phyloP scores from a whole-genome alignment of 2,888 invertebrate species.

The Caradrina clavipalpis region DNA sequence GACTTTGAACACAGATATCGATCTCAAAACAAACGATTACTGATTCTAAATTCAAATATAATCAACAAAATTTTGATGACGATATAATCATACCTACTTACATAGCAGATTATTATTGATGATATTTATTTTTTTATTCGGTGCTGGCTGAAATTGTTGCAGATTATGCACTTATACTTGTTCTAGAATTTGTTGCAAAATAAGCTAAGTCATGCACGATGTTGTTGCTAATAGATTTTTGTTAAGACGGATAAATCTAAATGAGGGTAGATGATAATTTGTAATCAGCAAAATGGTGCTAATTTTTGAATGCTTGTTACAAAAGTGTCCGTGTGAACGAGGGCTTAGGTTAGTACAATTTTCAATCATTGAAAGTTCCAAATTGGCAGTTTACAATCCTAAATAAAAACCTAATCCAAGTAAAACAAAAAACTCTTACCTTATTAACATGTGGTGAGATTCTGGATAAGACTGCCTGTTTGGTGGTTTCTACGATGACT shows the following conservation, averaged over 20 bases:
- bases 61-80: constrained; percentile 14
- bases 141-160: background rate
- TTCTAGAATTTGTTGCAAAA: background rate
- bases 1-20: constrained; percentile 35
- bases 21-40: background rate
- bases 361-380: background rate
- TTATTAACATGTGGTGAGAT: constrained; percentile 90
- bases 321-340: too few relatives aligned
- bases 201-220: constrained; percentile 6
- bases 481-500: constrained; percentile 90
- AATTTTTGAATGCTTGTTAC: too few relatives aligned
- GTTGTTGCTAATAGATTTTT: background rate
- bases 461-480: constrained; percentile 90
- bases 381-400: background rate
- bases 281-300: too few relatives aligned
- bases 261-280: constrained; percentile 24
- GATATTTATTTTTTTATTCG: too few relatives aligned
- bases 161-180: background rate
- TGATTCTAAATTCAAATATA: background rate
- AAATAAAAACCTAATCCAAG: background rate
- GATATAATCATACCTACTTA: background rate
- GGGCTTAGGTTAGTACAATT: too few relatives aligned
- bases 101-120: too few relatives aligned
- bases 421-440: constrained; percentile 73
- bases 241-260: background rate